These are phyloP conservation scores for Pluvianellus socialis DNA, from an alignment of 2,113 vertebrate species.

Conservation along the genomic window DNA sequence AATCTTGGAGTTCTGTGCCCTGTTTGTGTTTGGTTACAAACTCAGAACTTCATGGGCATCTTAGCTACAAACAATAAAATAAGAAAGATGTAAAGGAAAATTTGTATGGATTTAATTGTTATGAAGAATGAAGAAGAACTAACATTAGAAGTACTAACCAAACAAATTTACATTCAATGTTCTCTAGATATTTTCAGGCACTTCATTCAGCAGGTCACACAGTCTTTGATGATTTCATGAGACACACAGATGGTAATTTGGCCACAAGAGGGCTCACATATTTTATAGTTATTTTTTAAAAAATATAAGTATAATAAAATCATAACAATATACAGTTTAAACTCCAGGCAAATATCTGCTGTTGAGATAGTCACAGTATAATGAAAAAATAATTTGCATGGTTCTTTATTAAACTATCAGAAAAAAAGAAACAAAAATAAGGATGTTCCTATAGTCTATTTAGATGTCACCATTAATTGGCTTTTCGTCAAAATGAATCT, in stretches of 20 bases:
- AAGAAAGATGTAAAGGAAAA: neutral
- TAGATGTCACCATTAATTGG: neutral
- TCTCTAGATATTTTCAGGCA: neutral
- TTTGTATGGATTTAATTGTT: neutral
- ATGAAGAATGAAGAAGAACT: neutral
- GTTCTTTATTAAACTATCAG: neutral
- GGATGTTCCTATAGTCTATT: neutral
- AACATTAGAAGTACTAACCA: neutral
- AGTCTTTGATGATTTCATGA: neutral
- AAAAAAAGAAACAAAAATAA: neutral
- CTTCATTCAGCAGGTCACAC: neutral
- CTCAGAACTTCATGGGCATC: neutral
- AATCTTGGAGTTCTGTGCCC: neutral
- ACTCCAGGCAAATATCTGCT: neutral
- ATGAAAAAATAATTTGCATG: neutral
- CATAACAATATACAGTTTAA: neutral
- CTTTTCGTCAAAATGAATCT: neutral
- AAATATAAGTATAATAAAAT: neutral
- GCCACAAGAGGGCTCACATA: slow-evolving; percentile 54
- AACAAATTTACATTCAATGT: neutral
- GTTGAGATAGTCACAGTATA: neutral
- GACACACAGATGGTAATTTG: neutral
- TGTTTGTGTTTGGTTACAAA: neutral
- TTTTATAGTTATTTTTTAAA: neutral
- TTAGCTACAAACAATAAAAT: neutral